Evolutionary conservation across 2,888 invertebrate genomes (phyloP).

Genomic region (Laspeyria flexula): DNA sequence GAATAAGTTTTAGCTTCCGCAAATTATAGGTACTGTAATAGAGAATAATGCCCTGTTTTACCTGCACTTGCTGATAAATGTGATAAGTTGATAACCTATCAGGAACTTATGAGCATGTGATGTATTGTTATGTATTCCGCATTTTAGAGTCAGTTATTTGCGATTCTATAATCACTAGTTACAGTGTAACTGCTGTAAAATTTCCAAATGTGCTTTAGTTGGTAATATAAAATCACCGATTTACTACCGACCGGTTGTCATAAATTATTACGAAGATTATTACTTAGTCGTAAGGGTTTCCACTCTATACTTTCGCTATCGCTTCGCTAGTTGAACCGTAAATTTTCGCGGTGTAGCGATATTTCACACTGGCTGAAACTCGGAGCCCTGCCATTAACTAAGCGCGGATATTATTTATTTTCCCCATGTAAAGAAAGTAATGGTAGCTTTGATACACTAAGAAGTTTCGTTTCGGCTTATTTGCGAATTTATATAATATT

Average conservation of each 20-base stretch:
- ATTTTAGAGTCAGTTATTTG: no score
- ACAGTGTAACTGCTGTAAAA: neutral
- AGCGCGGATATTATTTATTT: slow-evolving; percentile 33
- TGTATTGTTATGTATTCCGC: no score
- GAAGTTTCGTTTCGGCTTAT: neutral
- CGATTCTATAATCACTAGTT: no score
- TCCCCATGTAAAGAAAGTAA: slow-evolving; percentile 31
- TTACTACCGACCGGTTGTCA: slow-evolving; percentile 2
- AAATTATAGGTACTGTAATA: no score
- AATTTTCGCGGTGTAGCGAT: slow-evolving; percentile 51
- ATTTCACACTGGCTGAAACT: slow-evolving; percentile 40
- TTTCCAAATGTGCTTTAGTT: neutral
- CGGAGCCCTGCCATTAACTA: slow-evolving; percentile 42
- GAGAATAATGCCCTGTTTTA: no score
- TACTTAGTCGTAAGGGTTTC: slow-evolving; percentile 32
- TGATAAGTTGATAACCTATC: no score
- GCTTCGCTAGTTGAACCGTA: slow-evolving; percentile 42
- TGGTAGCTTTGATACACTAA: slow-evolving; percentile 27
- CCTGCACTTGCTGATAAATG: no score
- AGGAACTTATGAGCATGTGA: no score
- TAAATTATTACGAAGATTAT: slow-evolving; percentile 23
- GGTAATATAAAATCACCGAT: neutral
- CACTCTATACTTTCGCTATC: slow-evolving; percentile 55
- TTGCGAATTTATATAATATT: no score
- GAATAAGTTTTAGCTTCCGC: no score